Base-by-base conservation (phyloP, 2,797 vertebrate species). In the Enteromius paludinosus region DNA sequence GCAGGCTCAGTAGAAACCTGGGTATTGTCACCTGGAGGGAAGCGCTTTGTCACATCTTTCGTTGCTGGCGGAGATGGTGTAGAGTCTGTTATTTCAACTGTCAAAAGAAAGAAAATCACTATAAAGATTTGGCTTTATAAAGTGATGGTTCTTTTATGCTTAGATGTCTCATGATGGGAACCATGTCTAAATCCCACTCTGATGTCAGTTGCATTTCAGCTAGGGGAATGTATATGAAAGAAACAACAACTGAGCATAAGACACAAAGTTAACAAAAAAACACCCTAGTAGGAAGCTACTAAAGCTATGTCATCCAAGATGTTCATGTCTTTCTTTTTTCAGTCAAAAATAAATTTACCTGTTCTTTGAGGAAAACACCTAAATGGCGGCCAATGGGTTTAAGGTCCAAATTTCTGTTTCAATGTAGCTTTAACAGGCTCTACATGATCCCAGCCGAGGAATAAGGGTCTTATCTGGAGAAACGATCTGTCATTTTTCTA, bases 1-100 rank as follows among this genome's bases (percentile, higher is more conserved):
- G 98, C 97, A 4, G 98, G 98, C 92, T 99, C 98, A 5, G 97
- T 98, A 82, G 96, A 98, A 84, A 97, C 95, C 12, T 97, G 96
- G 20, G 94, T 92, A 14, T 96, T 95, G 82, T 99, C 98, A 18
- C 95, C 95, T 0, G 95, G 95, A 7, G 97, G 97, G 92, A 99
- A 97, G 89, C 98, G 96, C 93, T 99, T 99, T 80, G 96, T 93
- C 89, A 96, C 95, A 82, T 99, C 98, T 89, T 98, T 98, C 86
- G 95, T 94, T 88, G 96, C 91, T 0, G 96, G 96, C 0, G 94
- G 91, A 14, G 96, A 92, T 0, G 96, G 93, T 61, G 96, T 94
- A 0, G 97, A 95, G 89, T 99, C 97, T 0, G 97, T 94, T 85
- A 99, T 99, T 91, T 99, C 98, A 88, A 99, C 98, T 99, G 92